These are phyloP conservation scores for Lepus townsendii DNA, from an alignment of 2,797 vertebrate species.

Conservation along the genomic window DNA sequence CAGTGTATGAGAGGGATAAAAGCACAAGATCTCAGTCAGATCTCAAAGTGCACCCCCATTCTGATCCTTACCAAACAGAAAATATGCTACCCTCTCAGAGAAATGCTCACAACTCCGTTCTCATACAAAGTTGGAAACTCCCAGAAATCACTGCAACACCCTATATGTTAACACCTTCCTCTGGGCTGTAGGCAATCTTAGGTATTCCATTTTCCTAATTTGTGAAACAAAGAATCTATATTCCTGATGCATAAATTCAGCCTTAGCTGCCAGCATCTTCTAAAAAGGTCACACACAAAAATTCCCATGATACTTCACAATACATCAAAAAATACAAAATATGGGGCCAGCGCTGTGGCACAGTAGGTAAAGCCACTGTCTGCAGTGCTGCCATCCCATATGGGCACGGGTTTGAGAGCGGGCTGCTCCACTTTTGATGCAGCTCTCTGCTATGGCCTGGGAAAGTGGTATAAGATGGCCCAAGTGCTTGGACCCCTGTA, in stretches of 20 bases:
- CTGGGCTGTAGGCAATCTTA: not conserved
- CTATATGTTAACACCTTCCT: not conserved
- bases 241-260: not conserved
- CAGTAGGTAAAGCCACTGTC: too few species aligned
- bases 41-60: not conserved
- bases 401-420: too few species aligned
- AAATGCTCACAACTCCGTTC: not conserved
- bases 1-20: not conserved
- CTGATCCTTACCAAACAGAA: conserved; percentile 15
- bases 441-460: too few species aligned
- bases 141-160: not conserved
- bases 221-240: not conserved
- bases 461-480: too few species aligned
- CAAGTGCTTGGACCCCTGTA: too few species aligned
- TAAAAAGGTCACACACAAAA: not conserved
- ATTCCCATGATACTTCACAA: not conserved
- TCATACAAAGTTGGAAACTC: not conserved
- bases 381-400: too few species aligned
- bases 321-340: too few species aligned
- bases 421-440: too few species aligned
- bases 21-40: not conserved
- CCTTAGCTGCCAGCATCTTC: not conserved
- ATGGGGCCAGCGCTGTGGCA: too few species aligned
- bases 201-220: conserved; percentile 25
- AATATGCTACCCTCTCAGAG: not conserved